phyloP scores from a whole-genome alignment of 1,140 invertebrate species.

The Pseudomyrmex gracilis region DNA sequence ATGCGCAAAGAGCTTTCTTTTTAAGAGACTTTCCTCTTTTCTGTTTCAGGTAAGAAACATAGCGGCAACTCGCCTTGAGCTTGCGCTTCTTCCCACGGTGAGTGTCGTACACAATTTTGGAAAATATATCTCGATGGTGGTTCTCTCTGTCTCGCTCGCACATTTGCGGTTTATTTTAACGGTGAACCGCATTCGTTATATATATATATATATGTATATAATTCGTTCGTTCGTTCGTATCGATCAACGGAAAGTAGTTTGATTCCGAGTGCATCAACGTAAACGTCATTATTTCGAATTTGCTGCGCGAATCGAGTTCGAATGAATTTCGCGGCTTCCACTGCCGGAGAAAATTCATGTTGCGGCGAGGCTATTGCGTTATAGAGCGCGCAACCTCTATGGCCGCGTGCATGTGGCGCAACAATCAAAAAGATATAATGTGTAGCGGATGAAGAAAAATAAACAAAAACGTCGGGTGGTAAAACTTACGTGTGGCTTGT shows the following conservation, averaged over 20 bases:
- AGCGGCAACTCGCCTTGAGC: slow-evolving; percentile 24
- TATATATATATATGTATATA: no score
- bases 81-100: slow-evolving; percentile 5
- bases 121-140: not conserved
- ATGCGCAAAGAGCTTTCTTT: slow-evolving; percentile 14
- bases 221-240: slow-evolving; percentile 25
- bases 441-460: slow-evolving; percentile 56
- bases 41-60: slow-evolving; percentile 77
- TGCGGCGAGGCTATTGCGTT: slow-evolving; percentile 49
- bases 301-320: slow-evolving; percentile 49
- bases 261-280: slow-evolving; percentile 49
- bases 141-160: not conserved
- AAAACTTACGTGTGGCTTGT: not conserved
- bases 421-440: slow-evolving; percentile 30
- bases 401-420: not conserved
- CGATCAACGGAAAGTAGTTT: slow-evolving; percentile 50
- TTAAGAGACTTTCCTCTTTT: slow-evolving; percentile 64
- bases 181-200: not conserved
- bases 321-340: slow-evolving; percentile 51
- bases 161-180: slow-evolving; percentile 26
- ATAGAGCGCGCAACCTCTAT: slow-evolving; percentile 36
- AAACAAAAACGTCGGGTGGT: not conserved
- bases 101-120: slow-evolving; percentile 7
- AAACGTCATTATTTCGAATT: slow-evolving; percentile 59
- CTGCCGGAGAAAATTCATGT: slow-evolving; percentile 42